Evolutionary conservation across 2,797 vertebrate species (phyloP).

Genomic region (Pangasius djambal): DNA sequence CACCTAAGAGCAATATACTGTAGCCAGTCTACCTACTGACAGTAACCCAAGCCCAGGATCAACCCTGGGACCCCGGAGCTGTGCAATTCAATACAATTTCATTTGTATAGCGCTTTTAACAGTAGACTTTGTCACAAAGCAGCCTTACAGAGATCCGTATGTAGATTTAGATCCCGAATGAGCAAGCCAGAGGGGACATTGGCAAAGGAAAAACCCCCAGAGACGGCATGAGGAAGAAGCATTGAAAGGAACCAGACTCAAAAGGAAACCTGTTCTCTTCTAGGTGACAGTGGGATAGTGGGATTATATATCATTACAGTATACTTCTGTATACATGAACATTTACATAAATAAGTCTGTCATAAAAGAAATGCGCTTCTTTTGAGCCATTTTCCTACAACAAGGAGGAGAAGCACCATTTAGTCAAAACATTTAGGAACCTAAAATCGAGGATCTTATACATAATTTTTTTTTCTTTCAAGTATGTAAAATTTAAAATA

Average conservation of each 20-base stretch:
- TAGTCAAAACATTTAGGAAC: not conserved
- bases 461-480: not conserved
- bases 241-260: not conserved
- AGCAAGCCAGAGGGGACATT: not conserved
- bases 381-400: not conserved
- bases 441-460: not conserved
- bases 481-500: too few species aligned
- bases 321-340: not conserved
- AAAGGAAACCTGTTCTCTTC: not conserved
- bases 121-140: constrained; percentile 2
- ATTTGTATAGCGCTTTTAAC: not conserved
- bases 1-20: not conserved
- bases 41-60: not conserved
- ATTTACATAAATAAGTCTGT: not conserved
- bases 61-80: not conserved
- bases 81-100: constrained; percentile 23
- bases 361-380: not conserved
- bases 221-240: not conserved
- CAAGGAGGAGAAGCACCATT: not conserved
- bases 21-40: not conserved
- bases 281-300: not conserved
- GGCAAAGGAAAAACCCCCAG: not conserved
- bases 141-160: constrained; percentile 4
- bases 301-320: not conserved
- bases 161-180: constrained; percentile 1